A percentile compares a stretch with the other conserved stretches of the same genome.
phyloP scores from a whole-genome alignment of 64 coral and sea anemone species.

The Platygyra sinensis region DNA sequence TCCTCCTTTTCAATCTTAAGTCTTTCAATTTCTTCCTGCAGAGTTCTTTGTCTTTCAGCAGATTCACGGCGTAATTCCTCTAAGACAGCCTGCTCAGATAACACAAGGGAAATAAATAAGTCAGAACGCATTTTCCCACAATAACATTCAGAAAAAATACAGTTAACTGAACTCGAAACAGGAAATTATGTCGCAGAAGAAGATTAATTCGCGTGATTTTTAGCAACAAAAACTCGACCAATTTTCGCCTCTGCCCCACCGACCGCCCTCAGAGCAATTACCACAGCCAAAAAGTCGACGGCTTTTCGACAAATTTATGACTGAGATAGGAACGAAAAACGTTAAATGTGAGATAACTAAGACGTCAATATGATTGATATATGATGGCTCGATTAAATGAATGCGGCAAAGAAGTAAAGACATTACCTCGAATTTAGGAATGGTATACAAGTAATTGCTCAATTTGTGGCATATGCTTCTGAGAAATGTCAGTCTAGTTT shows the following conservation, averaged over 20 bases:
- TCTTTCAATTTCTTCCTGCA: slow-evolving; percentile 50
- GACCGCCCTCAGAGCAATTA: neutral
- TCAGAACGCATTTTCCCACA: neutral
- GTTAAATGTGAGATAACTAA: neutral
- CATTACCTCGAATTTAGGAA: too few relatives aligned
- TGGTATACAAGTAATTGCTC: too few relatives aligned
- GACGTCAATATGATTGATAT: neutral
- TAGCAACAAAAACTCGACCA: too few relatives aligned
- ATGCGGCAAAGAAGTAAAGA: too few relatives aligned
- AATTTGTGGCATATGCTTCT: neutral
- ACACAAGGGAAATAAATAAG: neutral
- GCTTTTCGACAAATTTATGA: neutral
- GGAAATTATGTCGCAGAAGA: too few relatives aligned
- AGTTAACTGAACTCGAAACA: too few relatives aligned
- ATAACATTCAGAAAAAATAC: neutral
- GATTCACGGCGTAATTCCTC: slow-evolving; percentile 54
- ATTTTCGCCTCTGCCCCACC: too few relatives aligned
- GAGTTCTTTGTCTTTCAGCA: slow-evolving; percentile 20
- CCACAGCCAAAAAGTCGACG: neutral
- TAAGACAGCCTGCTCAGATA: slow-evolving; percentile 4
- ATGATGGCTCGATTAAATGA: too few relatives aligned
- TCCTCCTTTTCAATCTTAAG: slow-evolving; percentile 62
- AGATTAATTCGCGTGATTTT: too few relatives aligned
- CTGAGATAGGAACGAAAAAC: neutral
- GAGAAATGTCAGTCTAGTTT: neutral